These are phyloP conservation scores for Acleris holmiana DNA, from an alignment of 2,888 invertebrate genomes.

Conservation along the genomic window DNA sequence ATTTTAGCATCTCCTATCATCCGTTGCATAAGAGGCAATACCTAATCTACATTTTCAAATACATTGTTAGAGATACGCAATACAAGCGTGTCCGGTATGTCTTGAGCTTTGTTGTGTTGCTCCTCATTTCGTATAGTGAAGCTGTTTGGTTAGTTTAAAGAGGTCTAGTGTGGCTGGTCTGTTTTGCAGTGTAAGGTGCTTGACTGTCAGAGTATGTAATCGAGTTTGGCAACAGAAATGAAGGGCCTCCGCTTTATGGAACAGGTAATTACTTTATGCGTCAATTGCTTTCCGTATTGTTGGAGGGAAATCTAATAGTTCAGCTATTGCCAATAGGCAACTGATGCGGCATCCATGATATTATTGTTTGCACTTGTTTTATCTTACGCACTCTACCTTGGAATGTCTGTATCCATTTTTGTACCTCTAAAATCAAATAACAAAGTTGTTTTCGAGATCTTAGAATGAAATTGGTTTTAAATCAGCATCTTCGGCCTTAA, in stretches of 20 bases:
- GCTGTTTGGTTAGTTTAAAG: conserved; percentile 4
- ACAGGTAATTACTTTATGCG: conserved; percentile 76
- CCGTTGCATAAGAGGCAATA: conserved; percentile 69
- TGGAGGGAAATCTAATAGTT: conserved; percentile 44
- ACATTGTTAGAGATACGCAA: conserved; percentile 62
- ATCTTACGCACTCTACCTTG: too few species aligned
- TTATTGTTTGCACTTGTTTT: too few species aligned
- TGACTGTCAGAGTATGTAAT: conserved; percentile 74
- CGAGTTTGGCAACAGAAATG: conserved; percentile 75
- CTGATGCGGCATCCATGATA: background rate
- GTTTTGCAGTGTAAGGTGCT: conserved; percentile 54
- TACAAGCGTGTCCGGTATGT: conserved; percentile 51
- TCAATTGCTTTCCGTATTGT: conserved; percentile 62
- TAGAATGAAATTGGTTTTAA: too few species aligned
- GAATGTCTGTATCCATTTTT: too few species aligned
- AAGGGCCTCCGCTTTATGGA: conserved; percentile 73
- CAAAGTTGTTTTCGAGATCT: too few species aligned
- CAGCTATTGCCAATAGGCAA: conserved; percentile 16
- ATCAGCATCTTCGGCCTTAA: too few species aligned
- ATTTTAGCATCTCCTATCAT: conserved; percentile 63
- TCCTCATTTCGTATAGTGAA: conserved; percentile 46
- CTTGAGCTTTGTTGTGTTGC: conserved; percentile 52
- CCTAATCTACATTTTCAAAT: conserved; percentile 80
- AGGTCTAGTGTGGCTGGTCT: conserved; percentile 46
- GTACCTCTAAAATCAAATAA: too few species aligned